A percentile compares a stretch with the other conserved stretches of the same genome.
phyloP scores from a whole-genome alignment of 1,140 invertebrate genomes.

The Drosophila lini region DNA sequence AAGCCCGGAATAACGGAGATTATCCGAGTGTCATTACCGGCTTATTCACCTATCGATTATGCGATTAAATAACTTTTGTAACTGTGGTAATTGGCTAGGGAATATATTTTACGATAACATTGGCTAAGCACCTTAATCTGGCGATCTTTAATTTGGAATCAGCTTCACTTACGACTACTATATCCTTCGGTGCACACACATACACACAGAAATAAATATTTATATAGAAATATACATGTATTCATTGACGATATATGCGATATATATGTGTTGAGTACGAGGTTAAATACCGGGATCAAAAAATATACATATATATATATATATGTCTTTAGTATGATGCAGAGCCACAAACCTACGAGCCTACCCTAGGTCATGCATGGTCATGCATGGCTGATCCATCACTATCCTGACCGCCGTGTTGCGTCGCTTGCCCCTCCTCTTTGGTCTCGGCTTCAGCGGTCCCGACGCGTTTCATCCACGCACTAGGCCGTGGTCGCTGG shows the following conservation, averaged over 20 bases:
- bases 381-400: conserved; percentile 4
- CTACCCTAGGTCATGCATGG: neutral
- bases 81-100: conserved; percentile 1
- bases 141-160: conserved; percentile 17
- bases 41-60: conserved; percentile 9
- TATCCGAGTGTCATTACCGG: neutral
- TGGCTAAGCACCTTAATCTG: conserved; percentile 3
- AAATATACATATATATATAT: conserved; percentile 21
- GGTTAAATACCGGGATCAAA: conserved; percentile 31
- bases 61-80: conserved; percentile 23
- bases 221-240: conserved; percentile 20
- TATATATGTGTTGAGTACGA: conserved; percentile 13
- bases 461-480: conserved; percentile 63
- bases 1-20: no score
- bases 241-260: conserved; percentile 9
- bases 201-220: conserved; percentile 4
- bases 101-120: conserved; percentile 15
- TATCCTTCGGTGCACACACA: neutral
- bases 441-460: conserved; percentile 38
- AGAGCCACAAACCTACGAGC: neutral
- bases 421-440: conserved; percentile 29
- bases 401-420: conserved; percentile 5
- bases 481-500: conserved; percentile 46
- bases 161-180: conserved; percentile 12
- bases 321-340: neutral